Evolutionary conservation across 2,113 vertebrate species (phyloP), one percentile per base, ranked within the genome.

Genomic region (Austrofundulus limnaeus): DNA sequence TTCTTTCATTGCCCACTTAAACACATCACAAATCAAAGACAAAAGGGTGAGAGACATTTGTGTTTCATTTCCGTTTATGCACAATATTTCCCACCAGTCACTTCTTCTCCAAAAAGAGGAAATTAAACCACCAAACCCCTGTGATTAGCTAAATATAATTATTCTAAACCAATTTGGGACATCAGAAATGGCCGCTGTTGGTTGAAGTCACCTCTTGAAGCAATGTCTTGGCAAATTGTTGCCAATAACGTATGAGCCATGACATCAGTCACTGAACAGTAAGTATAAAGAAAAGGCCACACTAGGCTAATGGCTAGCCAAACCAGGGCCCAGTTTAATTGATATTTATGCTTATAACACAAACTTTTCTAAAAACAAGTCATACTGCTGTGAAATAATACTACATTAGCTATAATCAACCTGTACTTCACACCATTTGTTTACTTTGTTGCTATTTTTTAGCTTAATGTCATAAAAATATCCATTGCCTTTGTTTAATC

Each of bases 31-130:
- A 73, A 61, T 57, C 70, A 42, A 0, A 5, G 68, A 77, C 72
- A 75, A 64, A 69, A 71, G 61, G 55, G 58, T 58, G 73, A 74
- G 61, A 85, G 83, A 70, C 72, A 42, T 85, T 88, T 85, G 75
- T 80, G 78, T 92, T 89, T 90, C 73, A 87, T 90, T 90, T 91
- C 86, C 85, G 61, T 21, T 78, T 21, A 41, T 5, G 20, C 56
- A 34, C 65, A 48, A 21, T n/a, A n/a, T 82, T 66, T 73, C 60
- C 85, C 80, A 83, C 63, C 15, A 31, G 50, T 63, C 16, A 19
- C 60, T 43, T 67, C 66, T 61, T 68, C 53, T 53, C 70, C 63
- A 69, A 71, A 77, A 56, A 64, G 55, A 78, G 76, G 85, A 89
- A 87, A 89, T 84, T 77, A 67, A 85, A 86, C 71, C 55, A 67